Base-by-base conservation (phyloP, 2,888 invertebrate species). In the Agelastica alni region DNA sequence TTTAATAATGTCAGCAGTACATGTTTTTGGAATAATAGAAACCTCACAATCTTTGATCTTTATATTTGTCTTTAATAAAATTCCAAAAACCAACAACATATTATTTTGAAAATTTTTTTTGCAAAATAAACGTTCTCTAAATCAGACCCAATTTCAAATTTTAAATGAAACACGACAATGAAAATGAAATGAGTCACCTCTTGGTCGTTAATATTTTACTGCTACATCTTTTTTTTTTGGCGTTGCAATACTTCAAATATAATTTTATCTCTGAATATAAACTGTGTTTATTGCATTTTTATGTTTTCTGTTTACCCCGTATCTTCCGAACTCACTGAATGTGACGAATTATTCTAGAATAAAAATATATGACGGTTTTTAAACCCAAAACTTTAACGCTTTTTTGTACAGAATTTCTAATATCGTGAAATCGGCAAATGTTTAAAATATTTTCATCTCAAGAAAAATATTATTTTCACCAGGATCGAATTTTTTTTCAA, bases 331-430 rank as follows among this genome's bases (percentile, higher is more conserved):
- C 42, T 30, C 16, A n/a, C 13, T 16, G 42, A 30, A 42, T 42
- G 42, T 42, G 42, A 42, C 42, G 42, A 42, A 42, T 42, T 42
- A 41, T 42, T 13, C 42, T 28, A 42, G 26, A 30, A 42, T 42
- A 42, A 42, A 42, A 42, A 28, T 28, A 41, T 41, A 41, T 41
- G 41, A 22, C 13, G 13, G 22, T 26, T 13, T 42, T 34, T 34
- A 2, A 16, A 14, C 14, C 6, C 16, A 4, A 16, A 10, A 34
- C 14, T 7, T 34, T n/a, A 9, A 7, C 7, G 7, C 34, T 34
- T 16, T 34, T 34, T 34, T 34, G 14, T 34, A 14, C 34, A 34
- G 34, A 34, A 34, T 34, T 34, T 16, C 14, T 34, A 34, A 34
- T 34, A 13, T 34, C 34, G 34, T 34, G 16, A 16, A 34, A 16